Percentiles rank a stretch among this genome's conserved stretches.
Conservation (phyloP, 2,888 invertebrate genomes). For the Nemotelus nigrinus region DNA sequence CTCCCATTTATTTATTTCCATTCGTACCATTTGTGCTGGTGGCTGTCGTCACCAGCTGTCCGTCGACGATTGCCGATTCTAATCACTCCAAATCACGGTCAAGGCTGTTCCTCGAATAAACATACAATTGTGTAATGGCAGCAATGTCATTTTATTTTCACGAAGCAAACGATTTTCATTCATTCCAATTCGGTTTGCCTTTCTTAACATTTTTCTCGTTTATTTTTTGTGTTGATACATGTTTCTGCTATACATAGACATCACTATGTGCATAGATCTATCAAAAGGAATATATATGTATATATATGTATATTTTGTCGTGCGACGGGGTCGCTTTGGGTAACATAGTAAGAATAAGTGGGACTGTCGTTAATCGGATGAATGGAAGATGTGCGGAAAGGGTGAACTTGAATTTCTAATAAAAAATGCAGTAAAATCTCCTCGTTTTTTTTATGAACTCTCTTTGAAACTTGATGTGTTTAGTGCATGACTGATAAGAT, state of each 20-base stretch:
- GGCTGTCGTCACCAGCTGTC: too few relatives aligned
- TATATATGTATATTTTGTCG: conserved; percentile 2
- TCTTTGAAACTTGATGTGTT: not conserved
- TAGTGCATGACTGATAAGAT: conserved; percentile 24
- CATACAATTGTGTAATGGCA: conserved; percentile 39
- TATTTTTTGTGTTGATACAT: not conserved
- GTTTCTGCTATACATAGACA: not conserved
- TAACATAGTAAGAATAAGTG: not conserved
- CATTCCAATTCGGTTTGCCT: not conserved
- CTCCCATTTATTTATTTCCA: not conserved
- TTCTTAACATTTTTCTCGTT: conserved; percentile 15
- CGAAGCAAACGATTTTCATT: conserved; percentile 28
- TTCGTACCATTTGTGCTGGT: not conserved
- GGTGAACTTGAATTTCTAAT: conserved; percentile 2
- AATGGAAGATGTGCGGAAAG: not conserved
- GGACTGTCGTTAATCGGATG: not conserved
- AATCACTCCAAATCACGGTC: conserved; percentile 41
- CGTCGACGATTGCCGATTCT: conserved; percentile 5
- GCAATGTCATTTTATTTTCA: conserved; percentile 28
- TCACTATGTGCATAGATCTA: not conserved
- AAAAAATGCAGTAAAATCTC: conserved; percentile 7
- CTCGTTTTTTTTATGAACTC: not conserved
- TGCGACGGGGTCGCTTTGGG: not conserved
- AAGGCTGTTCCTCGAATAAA: conserved; percentile 44
- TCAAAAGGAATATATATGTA: conserved; percentile 1